phyloP scores from a whole-genome alignment of 2,888 invertebrate genomes.

The Catocala sponsa region DNA sequence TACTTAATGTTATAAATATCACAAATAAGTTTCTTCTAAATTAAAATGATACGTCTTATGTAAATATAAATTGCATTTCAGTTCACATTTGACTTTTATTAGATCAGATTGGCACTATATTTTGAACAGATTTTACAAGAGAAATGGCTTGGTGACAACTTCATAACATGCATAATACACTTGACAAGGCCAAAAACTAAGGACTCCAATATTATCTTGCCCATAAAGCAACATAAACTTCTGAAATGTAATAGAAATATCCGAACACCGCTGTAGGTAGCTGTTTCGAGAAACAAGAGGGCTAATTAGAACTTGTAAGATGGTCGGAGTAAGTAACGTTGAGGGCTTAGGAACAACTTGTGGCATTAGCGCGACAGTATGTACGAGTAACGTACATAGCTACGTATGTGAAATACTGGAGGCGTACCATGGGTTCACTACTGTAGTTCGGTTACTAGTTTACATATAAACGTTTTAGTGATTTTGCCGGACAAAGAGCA shows the following conservation, averaged over 20 bases:
- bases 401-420: conserved; percentile 22
- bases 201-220: neutral
- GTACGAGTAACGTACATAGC: conserved; percentile 30
- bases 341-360: conserved; percentile 57
- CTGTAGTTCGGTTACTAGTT: neutral
- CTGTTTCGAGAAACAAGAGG: conserved; percentile 62
- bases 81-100: too few relatives aligned
- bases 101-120: too few relatives aligned
- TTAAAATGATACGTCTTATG: too few relatives aligned
- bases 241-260: conserved; percentile 47
- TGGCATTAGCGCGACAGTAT: conserved; percentile 53
- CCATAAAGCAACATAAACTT: conserved; percentile 16
- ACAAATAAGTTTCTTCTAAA: too few relatives aligned
- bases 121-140: too few relatives aligned
- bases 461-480: too few relatives aligned
- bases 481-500: too few relatives aligned
- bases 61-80: too few relatives aligned
- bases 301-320: conserved; percentile 69
- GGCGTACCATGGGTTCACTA: conserved; percentile 7
- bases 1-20: too few relatives aligned
- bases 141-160: too few relatives aligned
- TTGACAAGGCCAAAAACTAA: neutral
- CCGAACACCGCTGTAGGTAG: conserved; percentile 51
- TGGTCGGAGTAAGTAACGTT: conserved; percentile 62
- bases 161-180: neutral